Conservation (phyloP, 64 coral and sea anemone genomes). For the Astreopora myriophthalma region DNA sequence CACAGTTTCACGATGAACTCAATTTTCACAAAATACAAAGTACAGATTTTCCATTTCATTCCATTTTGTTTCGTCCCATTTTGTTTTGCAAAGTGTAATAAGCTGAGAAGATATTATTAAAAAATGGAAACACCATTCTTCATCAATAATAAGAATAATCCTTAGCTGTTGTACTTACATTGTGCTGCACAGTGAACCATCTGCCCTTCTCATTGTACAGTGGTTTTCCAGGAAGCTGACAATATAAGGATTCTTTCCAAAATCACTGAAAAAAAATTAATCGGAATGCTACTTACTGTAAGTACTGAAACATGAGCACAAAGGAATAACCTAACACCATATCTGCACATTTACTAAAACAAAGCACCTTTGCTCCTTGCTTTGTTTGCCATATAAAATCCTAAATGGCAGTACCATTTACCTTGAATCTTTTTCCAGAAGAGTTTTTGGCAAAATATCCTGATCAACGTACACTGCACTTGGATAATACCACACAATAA, state of each 20-base stretch:
- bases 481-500: slow-evolving; percentile 90
- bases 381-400: not conserved
- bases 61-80: no score
- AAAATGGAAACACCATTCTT: no score
- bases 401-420: not conserved
- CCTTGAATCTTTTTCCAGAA: slow-evolving; percentile 89
- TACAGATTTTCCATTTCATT: no score
- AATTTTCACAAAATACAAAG: no score
- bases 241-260: slow-evolving; percentile 98
- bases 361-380: not conserved
- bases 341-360: not conserved
- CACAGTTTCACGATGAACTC: no score
- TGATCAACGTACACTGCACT: slow-evolving; percentile 82
- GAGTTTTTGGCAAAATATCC: slow-evolving; percentile 64
- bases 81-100: no score
- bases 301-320: not conserved
- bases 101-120: no score
- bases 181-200: slow-evolving; percentile 91
- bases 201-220: slow-evolving; percentile 95
- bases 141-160: no score
- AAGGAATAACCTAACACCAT: no score
- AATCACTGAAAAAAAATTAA: slow-evolving; percentile 78
- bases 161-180: slow-evolving; percentile 72
- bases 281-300: no score
- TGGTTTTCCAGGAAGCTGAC: slow-evolving; percentile 95